Evolutionary conservation across 2,888 invertebrate species (phyloP), one percentile per base, ranked within the genome.

Genomic region (Lasioglossum lativentre): DNA sequence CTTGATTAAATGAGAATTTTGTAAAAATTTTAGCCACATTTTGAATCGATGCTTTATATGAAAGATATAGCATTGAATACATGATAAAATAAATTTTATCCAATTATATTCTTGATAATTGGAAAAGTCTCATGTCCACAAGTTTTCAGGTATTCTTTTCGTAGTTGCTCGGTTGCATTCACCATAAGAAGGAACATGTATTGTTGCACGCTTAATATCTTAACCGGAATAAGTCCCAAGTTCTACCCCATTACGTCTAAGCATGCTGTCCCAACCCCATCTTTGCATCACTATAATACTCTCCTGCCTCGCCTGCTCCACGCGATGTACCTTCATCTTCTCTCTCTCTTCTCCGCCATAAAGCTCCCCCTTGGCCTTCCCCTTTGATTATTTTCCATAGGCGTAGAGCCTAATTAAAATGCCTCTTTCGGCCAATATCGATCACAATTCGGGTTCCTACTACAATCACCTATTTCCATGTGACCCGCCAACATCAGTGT

Each of bases 171-270:
- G 30, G 52, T 30, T 47, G 16, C 38, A 70, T 70, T 70, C 23
- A 2, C 12, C 56, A 75, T 71, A 75, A 68, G 66, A 27, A 66
- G 10, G 34, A 63, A 79, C 82, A 91, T 91, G 89, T 89, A 91
- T 89, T 89, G 87, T 63, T 77, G 79, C 88, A 89, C 90, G 88
- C 89, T 91, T 90, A 92, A 93, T 92, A 92, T 90, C 91, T 91
- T 91, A 91, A 93, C 91, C 88, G 90, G 90, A 93, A 93, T 93
- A 93, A 93, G 92, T 93, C 89, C 89, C 83, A 89, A 90, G 92
- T 93, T 93, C 92, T 93, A 92, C 91, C 91, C 93, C 92, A 93
- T 93, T 93, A 92, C 92, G 88, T 77, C 91, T 91, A 93, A 93
- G 91, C 91, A 90, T 89, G 89, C 87, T 91, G 91, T 91, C 92